Evolutionary conservation across 2,888 invertebrate genomes (phyloP).

Genomic region (Callosobruchus maculatus): DNA sequence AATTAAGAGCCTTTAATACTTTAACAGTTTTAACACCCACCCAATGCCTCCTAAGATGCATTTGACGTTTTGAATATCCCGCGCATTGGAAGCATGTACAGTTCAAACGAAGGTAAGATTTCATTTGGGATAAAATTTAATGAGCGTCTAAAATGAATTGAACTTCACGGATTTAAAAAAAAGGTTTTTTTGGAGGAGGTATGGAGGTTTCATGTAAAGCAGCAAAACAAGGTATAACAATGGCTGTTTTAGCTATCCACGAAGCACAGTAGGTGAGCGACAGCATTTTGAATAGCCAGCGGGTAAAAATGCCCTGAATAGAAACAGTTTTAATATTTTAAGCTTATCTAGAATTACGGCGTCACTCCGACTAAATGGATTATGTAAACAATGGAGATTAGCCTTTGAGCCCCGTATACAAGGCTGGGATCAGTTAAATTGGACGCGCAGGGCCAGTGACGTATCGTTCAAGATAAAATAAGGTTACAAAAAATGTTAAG

Average conservation of each 20-base stretch:
- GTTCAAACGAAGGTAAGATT: no score
- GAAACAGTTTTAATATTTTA: conserved; percentile 6
- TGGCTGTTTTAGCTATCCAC: background rate
- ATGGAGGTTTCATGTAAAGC: no score
- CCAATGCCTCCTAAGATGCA: no score
- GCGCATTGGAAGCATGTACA: no score
- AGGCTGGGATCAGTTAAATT: background rate
- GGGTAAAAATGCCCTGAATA: background rate
- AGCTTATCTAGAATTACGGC: conserved; percentile 5
- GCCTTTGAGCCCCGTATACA: background rate
- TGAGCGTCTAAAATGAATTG: no score
- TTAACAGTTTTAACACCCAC: no score
- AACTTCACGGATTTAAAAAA: background rate
- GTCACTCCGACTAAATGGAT: background rate
- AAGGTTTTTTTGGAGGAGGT: background rate
- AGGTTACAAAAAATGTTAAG: no score
- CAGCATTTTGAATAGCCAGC: background rate
- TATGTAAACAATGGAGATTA: background rate
- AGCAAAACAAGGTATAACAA: background rate
- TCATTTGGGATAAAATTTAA: no score
- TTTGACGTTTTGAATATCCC: no score
- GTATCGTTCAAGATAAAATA: background rate
- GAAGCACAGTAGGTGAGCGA: background rate
- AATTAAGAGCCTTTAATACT: no score
- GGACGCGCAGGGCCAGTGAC: background rate